Percentiles rank a stretch among this genome's conserved stretches.
These are phyloP conservation scores for Scaptomyza graminum DNA, from an alignment of 1,140 invertebrate species.

Conservation along the genomic window DNA sequence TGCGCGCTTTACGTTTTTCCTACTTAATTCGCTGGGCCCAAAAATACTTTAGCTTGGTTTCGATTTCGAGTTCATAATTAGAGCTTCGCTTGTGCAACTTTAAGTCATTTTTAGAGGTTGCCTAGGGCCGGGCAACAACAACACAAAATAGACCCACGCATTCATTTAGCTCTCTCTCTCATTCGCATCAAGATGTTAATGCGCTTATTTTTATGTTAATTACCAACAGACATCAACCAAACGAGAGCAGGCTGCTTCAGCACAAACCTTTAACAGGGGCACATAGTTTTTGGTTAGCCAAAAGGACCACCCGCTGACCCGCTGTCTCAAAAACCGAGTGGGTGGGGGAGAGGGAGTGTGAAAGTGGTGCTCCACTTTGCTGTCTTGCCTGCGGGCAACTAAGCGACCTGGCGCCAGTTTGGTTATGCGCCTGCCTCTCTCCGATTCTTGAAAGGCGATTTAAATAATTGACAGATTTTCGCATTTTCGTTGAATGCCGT, in stretches of 20 bases:
- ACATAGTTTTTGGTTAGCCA: conserved; percentile 24
- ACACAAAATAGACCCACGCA: no score
- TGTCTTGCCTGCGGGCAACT: conserved; percentile 34
- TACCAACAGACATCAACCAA: conserved; percentile 66
- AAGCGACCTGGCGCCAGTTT: conserved; percentile 26
- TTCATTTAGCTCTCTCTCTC: background rate
- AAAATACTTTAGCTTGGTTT: conserved; percentile 42
- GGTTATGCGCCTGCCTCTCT: background rate
- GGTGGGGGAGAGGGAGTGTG: background rate
- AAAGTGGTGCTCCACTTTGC: conserved; percentile 22
- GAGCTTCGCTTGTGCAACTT: conserved; percentile 16
- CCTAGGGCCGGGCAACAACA: conserved; percentile 18
- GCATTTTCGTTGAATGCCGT: conserved; percentile 36
- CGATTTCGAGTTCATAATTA: conserved; percentile 75
- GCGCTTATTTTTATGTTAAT: conserved; percentile 78
- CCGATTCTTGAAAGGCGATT: conserved; percentile 72
- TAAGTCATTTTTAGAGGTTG: conserved; percentile 35
- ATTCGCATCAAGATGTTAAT: conserved; percentile 58
- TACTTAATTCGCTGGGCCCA: conserved; percentile 22
- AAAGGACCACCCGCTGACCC: conserved; percentile 18
- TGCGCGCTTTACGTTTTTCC: conserved; percentile 60
- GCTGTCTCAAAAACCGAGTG: no score
- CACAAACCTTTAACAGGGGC: conserved; percentile 17
- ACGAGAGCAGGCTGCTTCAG: conserved; percentile 6
- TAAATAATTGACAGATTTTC: conserved; percentile 81